A percentile compares a stretch with the other conserved stretches of the same genome.
phyloP scores from a whole-genome alignment of 2,113 vertebrate genomes.

The Tachysurus vachellii region DNA sequence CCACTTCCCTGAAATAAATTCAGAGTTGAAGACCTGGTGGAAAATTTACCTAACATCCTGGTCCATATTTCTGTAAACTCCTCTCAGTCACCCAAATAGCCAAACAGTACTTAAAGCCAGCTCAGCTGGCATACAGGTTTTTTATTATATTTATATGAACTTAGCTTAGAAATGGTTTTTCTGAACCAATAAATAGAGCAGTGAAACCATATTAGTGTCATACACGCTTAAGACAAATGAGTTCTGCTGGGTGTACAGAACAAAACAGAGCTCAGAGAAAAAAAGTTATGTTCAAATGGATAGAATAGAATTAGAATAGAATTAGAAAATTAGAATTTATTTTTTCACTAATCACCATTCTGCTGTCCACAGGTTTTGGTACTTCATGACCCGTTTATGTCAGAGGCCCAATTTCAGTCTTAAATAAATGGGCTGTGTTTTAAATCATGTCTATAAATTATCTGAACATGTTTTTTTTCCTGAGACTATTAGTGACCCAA shows the following conservation, averaged over 20 bases:
- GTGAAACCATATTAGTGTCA: slow-evolving; percentile 13
- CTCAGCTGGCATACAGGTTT: slow-evolving; percentile 29
- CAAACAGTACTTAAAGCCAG: slow-evolving; percentile 30
- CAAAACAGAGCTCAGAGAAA: background rate
- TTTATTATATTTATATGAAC: slow-evolving; percentile 45
- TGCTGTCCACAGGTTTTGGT: background rate
- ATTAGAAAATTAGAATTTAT: background rate
- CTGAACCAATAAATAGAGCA: slow-evolving; percentile 19
- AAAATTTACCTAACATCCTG: slow-evolving; percentile 43
- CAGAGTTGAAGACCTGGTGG: slow-evolving; percentile 32
- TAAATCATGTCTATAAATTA: background rate
- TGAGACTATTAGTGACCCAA: background rate
- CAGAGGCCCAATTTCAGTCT: background rate
- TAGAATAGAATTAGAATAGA: background rate
- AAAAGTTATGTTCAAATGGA: background rate
- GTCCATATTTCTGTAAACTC: slow-evolving; percentile 38
- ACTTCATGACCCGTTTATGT: background rate
- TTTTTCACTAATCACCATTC: background rate
- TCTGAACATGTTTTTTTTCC: background rate
- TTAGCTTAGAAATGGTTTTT: slow-evolving; percentile 24
- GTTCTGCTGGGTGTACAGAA: background rate
- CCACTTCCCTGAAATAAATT: slow-evolving; percentile 38
- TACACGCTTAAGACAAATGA: background rate
- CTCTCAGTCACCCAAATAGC: slow-evolving; percentile 39
- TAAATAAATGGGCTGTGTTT: background rate